Percentiles rank a stretch among this genome's conserved stretches.
These are phyloP conservation scores for Chloromyia formosa DNA, from an alignment of 2,888 invertebrate genomes.

Conservation along the genomic window DNA sequence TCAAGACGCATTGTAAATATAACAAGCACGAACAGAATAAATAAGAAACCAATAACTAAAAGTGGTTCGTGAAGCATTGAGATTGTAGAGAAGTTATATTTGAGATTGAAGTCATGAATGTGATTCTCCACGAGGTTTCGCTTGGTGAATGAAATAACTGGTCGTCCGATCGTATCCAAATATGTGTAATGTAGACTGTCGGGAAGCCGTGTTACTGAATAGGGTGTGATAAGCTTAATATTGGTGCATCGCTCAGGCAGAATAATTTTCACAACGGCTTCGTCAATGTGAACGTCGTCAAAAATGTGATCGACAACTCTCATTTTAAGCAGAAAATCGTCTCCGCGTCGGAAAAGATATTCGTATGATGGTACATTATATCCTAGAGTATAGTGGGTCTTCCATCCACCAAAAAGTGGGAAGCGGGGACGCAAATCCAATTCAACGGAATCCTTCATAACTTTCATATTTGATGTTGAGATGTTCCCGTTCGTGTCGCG, in stretches of 20 bases:
- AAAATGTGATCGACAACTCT: slow-evolving; percentile 95
- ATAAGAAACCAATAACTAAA: slow-evolving; percentile 86
- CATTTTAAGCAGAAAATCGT: slow-evolving; percentile 88
- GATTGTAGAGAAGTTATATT: slow-evolving; percentile 86
- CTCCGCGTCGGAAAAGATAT: slow-evolving; percentile 84
- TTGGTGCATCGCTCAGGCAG: slow-evolving; percentile 92
- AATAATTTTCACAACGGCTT: slow-evolving; percentile 86
- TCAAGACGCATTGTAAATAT: slow-evolving; percentile 95
- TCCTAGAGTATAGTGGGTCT: slow-evolving; percentile 94
- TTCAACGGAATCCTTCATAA: slow-evolving; percentile 91
- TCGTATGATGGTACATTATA: slow-evolving; percentile 98
- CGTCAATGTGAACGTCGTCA: slow-evolving; percentile 96
- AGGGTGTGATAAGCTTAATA: slow-evolving; percentile 84
- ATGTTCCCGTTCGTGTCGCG: slow-evolving; percentile 98
- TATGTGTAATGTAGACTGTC: slow-evolving; percentile 90
- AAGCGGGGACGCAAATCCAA: slow-evolving; percentile 95
- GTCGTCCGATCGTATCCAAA: slow-evolving; percentile 92
- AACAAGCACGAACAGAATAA: slow-evolving; percentile 87
- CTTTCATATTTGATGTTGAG: slow-evolving; percentile 92
- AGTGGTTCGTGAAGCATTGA: slow-evolving; percentile 94
- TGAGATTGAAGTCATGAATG: slow-evolving; percentile 91
- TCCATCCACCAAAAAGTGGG: slow-evolving; percentile 99
- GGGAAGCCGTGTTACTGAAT: slow-evolving; percentile 75
- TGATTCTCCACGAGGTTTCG: slow-evolving; percentile 94
- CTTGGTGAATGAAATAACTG: slow-evolving; percentile 83